phyloP scores from a whole-genome alignment of 2,888 invertebrate genomes.

The Acholoe squamosa region DNA sequence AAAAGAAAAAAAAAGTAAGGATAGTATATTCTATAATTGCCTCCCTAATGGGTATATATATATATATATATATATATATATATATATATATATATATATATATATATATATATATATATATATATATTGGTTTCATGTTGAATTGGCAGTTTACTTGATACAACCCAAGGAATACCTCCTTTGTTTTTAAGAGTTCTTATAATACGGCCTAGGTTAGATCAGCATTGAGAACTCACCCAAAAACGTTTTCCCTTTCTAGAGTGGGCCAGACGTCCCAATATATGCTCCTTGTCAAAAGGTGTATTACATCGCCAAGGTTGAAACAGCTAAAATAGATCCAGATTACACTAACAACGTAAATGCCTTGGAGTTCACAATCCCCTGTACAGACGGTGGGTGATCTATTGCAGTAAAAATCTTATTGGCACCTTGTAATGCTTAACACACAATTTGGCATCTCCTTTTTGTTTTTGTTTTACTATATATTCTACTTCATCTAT shows the following conservation, averaged over 20 bases:
- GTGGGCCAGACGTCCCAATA: background rate
- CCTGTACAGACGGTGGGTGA: background rate
- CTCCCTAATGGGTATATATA: no score
- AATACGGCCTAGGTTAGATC: background rate
- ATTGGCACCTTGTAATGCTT: no score
- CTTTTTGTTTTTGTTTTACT: no score
- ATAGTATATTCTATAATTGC: no score
- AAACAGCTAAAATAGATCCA: background rate
- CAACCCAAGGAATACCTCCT: background rate
- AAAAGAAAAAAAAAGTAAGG: no score
- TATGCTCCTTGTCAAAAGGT: background rate
- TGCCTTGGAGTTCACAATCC: background rate
- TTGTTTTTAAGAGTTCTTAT: background rate
- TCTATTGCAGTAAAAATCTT: no score
- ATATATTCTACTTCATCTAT: no score
- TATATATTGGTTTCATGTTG: background rate
- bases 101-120: background rate
- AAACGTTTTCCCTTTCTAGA: background rate
- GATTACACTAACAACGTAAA: conserved; percentile 3
- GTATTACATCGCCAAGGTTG: background rate
- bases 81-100: no score
- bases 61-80: no score
- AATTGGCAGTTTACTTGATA: background rate
- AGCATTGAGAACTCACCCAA: background rate
- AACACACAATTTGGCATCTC: no score